Evolutionary conservation across 2,113 vertebrate genomes (phyloP).

Genomic region (Archocentrus centrarchus): DNA sequence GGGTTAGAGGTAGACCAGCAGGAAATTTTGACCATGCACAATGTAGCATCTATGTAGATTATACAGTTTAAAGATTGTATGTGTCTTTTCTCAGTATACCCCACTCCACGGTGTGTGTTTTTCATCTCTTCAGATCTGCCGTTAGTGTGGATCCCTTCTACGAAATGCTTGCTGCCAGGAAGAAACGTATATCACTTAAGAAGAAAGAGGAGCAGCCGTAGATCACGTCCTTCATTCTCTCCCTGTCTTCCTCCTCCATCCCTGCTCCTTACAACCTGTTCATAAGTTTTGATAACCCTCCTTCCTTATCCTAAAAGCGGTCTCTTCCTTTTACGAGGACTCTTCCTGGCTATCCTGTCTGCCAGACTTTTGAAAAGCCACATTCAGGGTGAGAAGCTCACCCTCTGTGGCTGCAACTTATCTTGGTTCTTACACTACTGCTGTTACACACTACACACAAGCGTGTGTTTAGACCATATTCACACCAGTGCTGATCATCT

Average conservation of each 20-base stretch:
- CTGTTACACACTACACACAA: slow-evolving; percentile 24
- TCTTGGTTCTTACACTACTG: slow-evolving; percentile 33
- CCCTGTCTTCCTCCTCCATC: slow-evolving; percentile 34
- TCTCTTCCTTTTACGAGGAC: slow-evolving; percentile 25
- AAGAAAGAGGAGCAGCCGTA: slow-evolving; percentile 90
- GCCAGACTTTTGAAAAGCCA: slow-evolving; percentile 41
- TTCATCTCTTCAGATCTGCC: slow-evolving; percentile 83
- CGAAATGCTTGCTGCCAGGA: slow-evolving; percentile 93
- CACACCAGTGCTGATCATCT: slow-evolving; percentile 29
- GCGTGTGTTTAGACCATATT: slow-evolving; percentile 25
- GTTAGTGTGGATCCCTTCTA: slow-evolving; percentile 96
- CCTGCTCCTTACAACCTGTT: slow-evolving; percentile 19
- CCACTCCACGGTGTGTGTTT: slow-evolving; percentile 19
- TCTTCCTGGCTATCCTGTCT: slow-evolving; percentile 41
- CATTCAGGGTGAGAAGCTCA: slow-evolving; percentile 36
- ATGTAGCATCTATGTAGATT: no score
- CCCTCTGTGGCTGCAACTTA: slow-evolving; percentile 21
- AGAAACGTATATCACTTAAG: slow-evolving; percentile 94
- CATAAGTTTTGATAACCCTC: slow-evolving; percentile 10
- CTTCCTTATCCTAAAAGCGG: slow-evolving; percentile 4
- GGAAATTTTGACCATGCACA: not conserved
- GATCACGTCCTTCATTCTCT: slow-evolving; percentile 14
- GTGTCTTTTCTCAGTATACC: not conserved
- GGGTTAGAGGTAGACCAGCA: not conserved
- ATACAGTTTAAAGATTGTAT: no score